These are phyloP conservation scores for Acanthosepion lycidas DNA, from an alignment of 2,888 invertebrate genomes.

Conservation along the genomic window DNA sequence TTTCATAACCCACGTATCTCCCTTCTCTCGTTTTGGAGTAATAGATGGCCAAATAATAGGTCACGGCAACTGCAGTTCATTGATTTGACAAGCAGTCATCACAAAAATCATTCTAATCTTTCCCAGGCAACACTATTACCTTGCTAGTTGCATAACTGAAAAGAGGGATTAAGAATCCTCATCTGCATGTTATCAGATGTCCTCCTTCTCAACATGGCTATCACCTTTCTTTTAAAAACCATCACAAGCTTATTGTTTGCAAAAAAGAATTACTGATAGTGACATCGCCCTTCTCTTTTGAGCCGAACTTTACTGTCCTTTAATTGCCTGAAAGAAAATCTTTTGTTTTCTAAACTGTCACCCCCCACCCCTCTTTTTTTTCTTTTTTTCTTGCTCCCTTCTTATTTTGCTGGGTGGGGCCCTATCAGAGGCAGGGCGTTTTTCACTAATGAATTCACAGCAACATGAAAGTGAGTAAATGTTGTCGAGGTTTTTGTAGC, in stretches of 20 bases:
- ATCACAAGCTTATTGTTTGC: not conserved
- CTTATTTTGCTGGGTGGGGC: not conserved
- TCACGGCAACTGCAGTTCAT: no score
- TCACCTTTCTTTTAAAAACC: not conserved
- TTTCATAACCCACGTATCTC: no score
- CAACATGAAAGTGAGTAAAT: not conserved
- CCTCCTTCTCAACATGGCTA: no score
- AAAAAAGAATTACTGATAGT: not conserved
- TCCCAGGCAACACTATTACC: no score
- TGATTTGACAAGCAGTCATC: no score
- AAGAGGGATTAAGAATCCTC: no score
- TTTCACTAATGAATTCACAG: not conserved
- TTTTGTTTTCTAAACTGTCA: not conserved
- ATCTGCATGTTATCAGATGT: no score
- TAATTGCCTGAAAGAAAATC: not conserved
- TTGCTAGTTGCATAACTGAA: no score
- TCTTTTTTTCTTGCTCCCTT: no score
- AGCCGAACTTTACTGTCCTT: not conserved
- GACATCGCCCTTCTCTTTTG: not conserved
- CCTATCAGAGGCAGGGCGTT: not conserved
- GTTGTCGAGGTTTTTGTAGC: not conserved
- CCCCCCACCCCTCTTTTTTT: not conserved
- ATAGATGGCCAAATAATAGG: no score
- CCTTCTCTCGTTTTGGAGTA: no score
- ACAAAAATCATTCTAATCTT: no score